phyloP scores from a whole-genome alignment of 1,140 invertebrate species.

The Drosophila simulans region DNA sequence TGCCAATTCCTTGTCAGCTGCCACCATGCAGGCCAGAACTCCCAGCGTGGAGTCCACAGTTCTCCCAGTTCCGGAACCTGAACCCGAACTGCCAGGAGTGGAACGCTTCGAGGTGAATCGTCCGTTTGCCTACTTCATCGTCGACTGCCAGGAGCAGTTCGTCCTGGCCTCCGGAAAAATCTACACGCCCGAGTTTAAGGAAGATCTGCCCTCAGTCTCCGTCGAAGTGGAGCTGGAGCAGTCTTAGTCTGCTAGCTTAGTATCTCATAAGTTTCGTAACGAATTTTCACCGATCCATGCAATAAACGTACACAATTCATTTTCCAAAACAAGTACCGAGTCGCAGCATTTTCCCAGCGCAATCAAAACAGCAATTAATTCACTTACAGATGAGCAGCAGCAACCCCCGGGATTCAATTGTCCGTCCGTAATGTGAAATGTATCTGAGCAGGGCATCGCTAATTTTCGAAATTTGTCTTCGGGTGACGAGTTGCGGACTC shows the following conservation, averaged over 20 bases:
- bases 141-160: constrained; percentile 87
- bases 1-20: constrained; percentile 65
- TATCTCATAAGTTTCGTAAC: constrained; percentile 59
- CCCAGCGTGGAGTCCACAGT: constrained; percentile 31
- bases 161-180: constrained; percentile 88
- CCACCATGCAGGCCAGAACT: constrained; percentile 52
- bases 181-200: constrained; percentile 83
- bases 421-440: constrained; percentile 81
- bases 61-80: constrained; percentile 59
- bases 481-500: constrained; percentile 39
- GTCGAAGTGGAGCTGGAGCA: constrained; percentile 75
- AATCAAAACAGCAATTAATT: constrained; percentile 83
- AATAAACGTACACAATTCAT: constrained; percentile 55
- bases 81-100: constrained; percentile 66
- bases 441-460: constrained; percentile 77
- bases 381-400: constrained; percentile 51
- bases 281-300: constrained; percentile 76
- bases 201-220: constrained; percentile 64
- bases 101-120: constrained; percentile 87
- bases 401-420: constrained; percentile 74
- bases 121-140: constrained; percentile 89
- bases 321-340: constrained; percentile 29
- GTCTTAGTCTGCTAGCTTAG: constrained; percentile 52
- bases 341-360: constrained; percentile 63
- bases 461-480: constrained; percentile 80